Evolutionary conservation across 2,888 invertebrate genomes (phyloP).

Genomic region (Miltochrista miniata): DNA sequence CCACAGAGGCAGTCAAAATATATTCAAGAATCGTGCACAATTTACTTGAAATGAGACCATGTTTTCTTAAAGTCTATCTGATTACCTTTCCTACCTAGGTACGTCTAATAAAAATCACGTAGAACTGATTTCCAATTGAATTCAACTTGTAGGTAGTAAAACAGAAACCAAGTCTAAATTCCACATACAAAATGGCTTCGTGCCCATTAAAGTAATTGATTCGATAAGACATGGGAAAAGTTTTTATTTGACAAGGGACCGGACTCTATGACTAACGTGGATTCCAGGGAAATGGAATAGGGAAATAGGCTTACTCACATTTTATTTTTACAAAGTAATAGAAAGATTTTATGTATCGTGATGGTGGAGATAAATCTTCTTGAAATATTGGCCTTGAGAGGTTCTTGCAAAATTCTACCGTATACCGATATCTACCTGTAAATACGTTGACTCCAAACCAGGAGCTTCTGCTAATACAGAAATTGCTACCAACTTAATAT

Average conservation of each 20-base stretch:
- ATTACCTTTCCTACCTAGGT: constrained; percentile 3
- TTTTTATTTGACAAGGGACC: constrained; percentile 79
- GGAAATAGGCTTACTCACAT: constrained; percentile 61
- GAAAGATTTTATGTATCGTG: constrained; percentile 33
- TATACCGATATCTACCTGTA: too few relatives aligned
- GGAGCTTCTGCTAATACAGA: too few relatives aligned
- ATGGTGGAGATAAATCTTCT: constrained; percentile 1
- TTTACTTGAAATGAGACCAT: too few relatives aligned
- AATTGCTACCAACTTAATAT: too few relatives aligned
- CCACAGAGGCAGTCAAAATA: too few relatives aligned
- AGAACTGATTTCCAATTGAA: constrained; percentile 28
- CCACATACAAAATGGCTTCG: constrained; percentile 58
- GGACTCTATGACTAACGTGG: constrained; percentile 64
- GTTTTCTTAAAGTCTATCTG: too few relatives aligned
- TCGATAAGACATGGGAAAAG: constrained; percentile 75
- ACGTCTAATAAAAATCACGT: constrained; percentile 21
- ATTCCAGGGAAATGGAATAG: constrained; percentile 65
- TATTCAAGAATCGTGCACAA: too few relatives aligned
- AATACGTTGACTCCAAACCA: too few relatives aligned
- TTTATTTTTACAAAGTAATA: constrained; percentile 59
- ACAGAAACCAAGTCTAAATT: constrained; percentile 45
- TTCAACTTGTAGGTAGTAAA: constrained; percentile 32
- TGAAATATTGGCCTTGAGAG: not conserved
- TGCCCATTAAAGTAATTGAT: constrained; percentile 76
- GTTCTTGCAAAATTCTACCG: too few relatives aligned